phyloP scores from a whole-genome alignment of 2,113 vertebrate genomes.

The Oncorhynchus keta region DNA sequence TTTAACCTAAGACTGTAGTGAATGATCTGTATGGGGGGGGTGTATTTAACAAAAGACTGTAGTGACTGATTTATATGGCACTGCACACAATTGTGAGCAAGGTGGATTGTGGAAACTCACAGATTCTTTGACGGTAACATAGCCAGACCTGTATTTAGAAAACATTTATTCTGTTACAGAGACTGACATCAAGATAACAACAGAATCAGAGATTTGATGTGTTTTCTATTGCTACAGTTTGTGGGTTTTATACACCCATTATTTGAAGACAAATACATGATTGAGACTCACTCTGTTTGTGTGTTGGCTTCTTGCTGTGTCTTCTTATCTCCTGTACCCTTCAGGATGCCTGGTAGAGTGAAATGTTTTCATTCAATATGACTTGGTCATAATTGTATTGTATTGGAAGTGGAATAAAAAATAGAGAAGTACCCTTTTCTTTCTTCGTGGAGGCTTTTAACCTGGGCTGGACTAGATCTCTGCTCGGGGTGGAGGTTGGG shows the following conservation, averaged over 20 bases:
- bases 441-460: constrained; percentile 16
- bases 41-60: no score
- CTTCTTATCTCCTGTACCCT: constrained; percentile 35
- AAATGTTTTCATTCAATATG: neutral
- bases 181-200: neutral
- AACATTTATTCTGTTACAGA: no score
- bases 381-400: neutral
- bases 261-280: neutral
- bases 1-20: no score
- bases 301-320: constrained; percentile 40
- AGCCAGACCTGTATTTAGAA: constrained; percentile 56
- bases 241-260: neutral
- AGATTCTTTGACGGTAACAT: constrained; percentile 64
- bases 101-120: constrained; percentile 55
- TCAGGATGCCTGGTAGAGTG: constrained; percentile 42
- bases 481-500: neutral
- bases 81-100: neutral
- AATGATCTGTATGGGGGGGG: no score
- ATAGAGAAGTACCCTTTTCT: constrained; percentile 4
- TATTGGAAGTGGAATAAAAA: neutral
- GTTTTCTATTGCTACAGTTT: neutral
- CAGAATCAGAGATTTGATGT: neutral
- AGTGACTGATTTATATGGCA: no score
- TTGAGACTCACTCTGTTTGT: constrained; percentile 73
- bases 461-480: neutral